These are phyloP conservation scores for Athalia cordata DNA, from an alignment of 2,888 invertebrate genomes.

Conservation along the genomic window DNA sequence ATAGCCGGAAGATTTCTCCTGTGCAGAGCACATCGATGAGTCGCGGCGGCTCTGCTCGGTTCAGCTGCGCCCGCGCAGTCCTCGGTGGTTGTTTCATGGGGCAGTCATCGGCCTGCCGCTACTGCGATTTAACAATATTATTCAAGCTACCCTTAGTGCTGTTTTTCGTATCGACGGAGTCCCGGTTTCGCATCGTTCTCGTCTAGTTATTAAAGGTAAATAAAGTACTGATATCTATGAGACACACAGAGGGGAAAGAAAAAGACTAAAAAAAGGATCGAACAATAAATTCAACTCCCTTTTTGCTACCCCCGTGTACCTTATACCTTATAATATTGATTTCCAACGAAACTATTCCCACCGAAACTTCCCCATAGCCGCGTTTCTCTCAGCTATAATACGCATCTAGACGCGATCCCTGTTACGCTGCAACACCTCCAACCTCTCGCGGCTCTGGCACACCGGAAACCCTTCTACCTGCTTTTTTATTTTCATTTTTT, in stretches of 20 bases:
- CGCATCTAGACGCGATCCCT: no score
- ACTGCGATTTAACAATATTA: slow-evolving; percentile 46
- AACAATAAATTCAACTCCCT: background rate
- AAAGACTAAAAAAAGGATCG: background rate
- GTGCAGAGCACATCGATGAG: slow-evolving; percentile 47
- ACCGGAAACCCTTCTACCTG: no score
- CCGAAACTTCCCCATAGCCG: slow-evolving; percentile 28
- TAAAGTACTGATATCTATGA: background rate
- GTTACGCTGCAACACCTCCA: no score
- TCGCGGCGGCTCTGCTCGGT: slow-evolving; percentile 15
- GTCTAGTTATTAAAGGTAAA: slow-evolving; percentile 27
- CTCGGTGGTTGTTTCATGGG: slow-evolving; percentile 42
- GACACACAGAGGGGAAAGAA: background rate
- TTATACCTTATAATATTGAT: slow-evolving; percentile 34
- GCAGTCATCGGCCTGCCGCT: slow-evolving; percentile 45
- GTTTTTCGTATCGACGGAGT: slow-evolving; percentile 42
- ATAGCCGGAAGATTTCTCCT: slow-evolving; percentile 54
- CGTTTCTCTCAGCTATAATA: no score
- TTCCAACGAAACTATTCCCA: slow-evolving; percentile 44
- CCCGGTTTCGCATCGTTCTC: background rate
- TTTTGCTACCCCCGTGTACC: slow-evolving; percentile 6
- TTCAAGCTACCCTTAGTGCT: slow-evolving; percentile 41
- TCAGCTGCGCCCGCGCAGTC: slow-evolving; percentile 41
- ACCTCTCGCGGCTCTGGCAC: no score
- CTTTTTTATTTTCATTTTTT: no score